Conservation (phyloP, 2,888 invertebrate genomes). For the Lordiphosa andalusiaca region DNA sequence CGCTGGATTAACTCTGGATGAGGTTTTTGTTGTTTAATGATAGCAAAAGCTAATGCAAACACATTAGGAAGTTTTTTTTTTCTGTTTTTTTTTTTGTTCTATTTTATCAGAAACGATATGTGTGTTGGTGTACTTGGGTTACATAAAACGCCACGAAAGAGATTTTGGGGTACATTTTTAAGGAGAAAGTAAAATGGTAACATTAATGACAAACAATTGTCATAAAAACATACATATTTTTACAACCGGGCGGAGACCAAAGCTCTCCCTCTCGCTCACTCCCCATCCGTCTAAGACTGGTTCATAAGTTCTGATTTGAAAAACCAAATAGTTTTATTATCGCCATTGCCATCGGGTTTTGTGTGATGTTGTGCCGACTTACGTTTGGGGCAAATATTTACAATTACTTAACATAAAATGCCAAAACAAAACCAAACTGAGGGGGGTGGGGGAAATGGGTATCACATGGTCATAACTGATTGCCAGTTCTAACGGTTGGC, state of each 20-base stretch:
- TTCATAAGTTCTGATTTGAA: constrained; percentile 63
- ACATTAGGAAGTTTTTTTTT: constrained; percentile 29
- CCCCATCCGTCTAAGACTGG: constrained; percentile 6
- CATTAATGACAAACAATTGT: too few relatives aligned
- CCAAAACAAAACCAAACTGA: not conserved
- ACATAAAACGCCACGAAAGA: too few relatives aligned
- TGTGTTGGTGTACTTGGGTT: not conserved
- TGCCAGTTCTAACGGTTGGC: too few relatives aligned
- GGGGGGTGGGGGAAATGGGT: too few relatives aligned
- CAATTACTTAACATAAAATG: constrained; percentile 65
- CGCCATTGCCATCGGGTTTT: constrained; percentile 36
- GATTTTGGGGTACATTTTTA: too few relatives aligned
- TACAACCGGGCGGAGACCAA: too few relatives aligned
- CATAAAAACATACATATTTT: too few relatives aligned
- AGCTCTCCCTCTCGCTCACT: not conserved
- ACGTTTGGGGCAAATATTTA: constrained; percentile 58
- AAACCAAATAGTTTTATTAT: constrained; percentile 70
- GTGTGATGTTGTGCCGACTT: constrained; percentile 49
- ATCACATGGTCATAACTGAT: too few relatives aligned
- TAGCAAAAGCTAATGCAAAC: constrained; percentile 36
- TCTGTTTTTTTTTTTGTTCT: constrained; percentile 5
- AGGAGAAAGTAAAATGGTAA: too few relatives aligned
- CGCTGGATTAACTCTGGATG: constrained; percentile 61
- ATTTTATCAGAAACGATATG: constrained; percentile 14
- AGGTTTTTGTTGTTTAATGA: constrained; percentile 26